Base-by-base conservation (phyloP, 2,888 invertebrate species). In the Eupelmus urozonus region DNA sequence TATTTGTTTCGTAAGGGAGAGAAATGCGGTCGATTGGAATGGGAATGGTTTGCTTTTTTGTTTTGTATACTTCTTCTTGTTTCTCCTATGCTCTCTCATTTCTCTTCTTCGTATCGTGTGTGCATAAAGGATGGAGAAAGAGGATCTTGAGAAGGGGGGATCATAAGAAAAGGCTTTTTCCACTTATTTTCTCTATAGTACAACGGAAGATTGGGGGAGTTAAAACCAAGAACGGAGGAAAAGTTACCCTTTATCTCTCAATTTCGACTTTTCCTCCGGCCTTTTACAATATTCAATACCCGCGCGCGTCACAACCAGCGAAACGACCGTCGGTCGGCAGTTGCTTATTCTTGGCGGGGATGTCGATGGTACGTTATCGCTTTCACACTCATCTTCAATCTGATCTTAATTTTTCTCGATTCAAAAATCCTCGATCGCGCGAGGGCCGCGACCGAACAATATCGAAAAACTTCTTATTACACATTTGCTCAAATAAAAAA, bases 321-420 rank as follows among this genome's bases (percentile, higher is more conserved):
- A n/a, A n/a, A 82, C 82, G 82, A 72, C 82, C 83, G 80, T 82
- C 84, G 82, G 81, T 80, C 82, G 82, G 82, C 82, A 83, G 82
- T 82, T 84, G 81, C 82, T 82, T 79, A 70, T 81, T 77, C 79
- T 78, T 81, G 73, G 79, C 82, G 80, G 81, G 82, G 82, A 82
- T 83, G 80, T 82, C 81, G 82, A 79, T 80, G 66, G 40, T 72
- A 63, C 45, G 18, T n/a, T 40, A 66, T 60, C 62, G 49, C 67
- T 45, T 70, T 75, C 25, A 51, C 62, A 73, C 62, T 34, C 25
- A 23, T 34, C 13, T 42, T 45, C n/a, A n/a, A 20, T 45, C 45
- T 45, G 16, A 45, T 51, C 1, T 29, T 49, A 27, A 20, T 65
- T 18, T 51, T 49, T 9, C 42, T 34, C 25, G 51, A 60, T 13